phyloP scores from a whole-genome alignment of 2,113 vertebrate species.

The Callopanchax toddi region DNA sequence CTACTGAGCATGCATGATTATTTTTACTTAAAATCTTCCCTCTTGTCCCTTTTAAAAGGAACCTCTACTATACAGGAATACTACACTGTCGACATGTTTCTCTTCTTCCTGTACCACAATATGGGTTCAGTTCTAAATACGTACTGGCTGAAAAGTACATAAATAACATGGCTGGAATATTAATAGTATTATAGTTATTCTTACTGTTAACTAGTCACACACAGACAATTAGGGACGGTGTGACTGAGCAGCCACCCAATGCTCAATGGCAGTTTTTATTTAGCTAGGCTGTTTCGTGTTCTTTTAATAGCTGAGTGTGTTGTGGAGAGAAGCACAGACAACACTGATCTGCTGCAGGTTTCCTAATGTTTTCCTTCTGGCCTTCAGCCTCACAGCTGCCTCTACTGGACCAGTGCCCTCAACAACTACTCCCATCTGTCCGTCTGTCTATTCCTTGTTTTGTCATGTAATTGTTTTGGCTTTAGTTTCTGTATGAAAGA shows the following conservation, averaged over 20 bases:
- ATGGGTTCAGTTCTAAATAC: conserved; percentile 5
- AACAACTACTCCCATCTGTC: conserved; percentile 5
- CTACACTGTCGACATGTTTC: neutral
- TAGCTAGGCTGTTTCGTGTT: neutral
- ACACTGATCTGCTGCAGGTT: conserved; percentile 26
- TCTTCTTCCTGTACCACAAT: neutral
- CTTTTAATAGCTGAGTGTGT: conserved; percentile 1
- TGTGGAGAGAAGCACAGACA: conserved; percentile 8
- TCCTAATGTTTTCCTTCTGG: conserved; percentile 42
- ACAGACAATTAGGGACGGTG: too few relatives aligned
- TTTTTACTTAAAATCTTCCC: too few relatives aligned
- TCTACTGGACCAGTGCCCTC: conserved; percentile 28
- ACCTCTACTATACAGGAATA: neutral
- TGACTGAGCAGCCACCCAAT: conserved; percentile 11
- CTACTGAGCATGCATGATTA: too few relatives aligned
- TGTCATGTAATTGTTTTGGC: conserved; percentile 9
- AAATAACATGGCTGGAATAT: neutral
- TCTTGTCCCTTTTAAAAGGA: too few relatives aligned
- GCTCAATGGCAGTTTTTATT: neutral
- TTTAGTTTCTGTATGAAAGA: neutral
- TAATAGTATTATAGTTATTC: neutral
- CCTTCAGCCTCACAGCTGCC: conserved; percentile 54
- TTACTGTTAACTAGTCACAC: neutral
- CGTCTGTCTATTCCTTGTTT: neutral
- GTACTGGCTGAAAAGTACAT: neutral